phyloP scores from a whole-genome alignment of 1,140 invertebrate genomes.

The Metopolophium dirhodum region DNA sequence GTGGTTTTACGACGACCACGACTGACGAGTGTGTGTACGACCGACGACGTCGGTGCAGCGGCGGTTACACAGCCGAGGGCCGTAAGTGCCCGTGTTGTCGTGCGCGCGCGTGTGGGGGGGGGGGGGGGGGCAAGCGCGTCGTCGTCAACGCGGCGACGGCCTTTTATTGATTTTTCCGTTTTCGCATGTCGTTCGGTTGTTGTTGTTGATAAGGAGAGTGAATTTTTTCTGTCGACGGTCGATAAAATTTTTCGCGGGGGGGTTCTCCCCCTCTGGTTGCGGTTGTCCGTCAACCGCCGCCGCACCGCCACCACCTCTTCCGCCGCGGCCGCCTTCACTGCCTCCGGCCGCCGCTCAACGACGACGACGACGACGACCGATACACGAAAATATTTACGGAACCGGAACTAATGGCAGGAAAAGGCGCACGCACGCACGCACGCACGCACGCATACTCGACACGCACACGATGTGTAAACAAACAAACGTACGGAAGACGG shows the following conservation, averaged over 20 bases:
- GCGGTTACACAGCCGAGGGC: not conserved
- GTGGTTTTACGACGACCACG: not conserved
- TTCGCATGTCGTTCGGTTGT: conserved; percentile 23
- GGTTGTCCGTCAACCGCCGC: not conserved
- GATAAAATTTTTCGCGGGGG: conserved; percentile 53
- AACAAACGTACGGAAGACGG: conserved; percentile 27
- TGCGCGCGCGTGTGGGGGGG: not conserved
- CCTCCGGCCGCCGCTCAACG: not conserved
- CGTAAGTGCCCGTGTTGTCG: not conserved
- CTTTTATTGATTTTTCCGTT: conserved; percentile 49
- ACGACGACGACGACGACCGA: conserved; percentile 10
- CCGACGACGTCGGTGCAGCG: not conserved
- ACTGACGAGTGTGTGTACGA: conserved; percentile 7
- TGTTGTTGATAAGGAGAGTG: conserved; percentile 54
- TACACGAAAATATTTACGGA: conserved; percentile 40
- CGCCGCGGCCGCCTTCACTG: not conserved
- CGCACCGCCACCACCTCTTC: not conserved
- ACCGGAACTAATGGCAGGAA: conserved; percentile 49
- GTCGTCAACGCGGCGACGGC: conserved; percentile 4
- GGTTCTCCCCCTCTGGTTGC: not conserved
- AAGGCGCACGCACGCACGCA: conserved; percentile 20
- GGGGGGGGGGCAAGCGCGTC: not conserved
- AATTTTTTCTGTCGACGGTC: conserved; percentile 36
- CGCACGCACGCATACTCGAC: not conserved
- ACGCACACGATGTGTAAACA: conserved; percentile 43